Percentiles rank a stretch among this genome's conserved stretches.
Evolutionary conservation across 2,113 vertebrate species (phyloP).

Genomic region (Psilopsiagon aymara): DNA sequence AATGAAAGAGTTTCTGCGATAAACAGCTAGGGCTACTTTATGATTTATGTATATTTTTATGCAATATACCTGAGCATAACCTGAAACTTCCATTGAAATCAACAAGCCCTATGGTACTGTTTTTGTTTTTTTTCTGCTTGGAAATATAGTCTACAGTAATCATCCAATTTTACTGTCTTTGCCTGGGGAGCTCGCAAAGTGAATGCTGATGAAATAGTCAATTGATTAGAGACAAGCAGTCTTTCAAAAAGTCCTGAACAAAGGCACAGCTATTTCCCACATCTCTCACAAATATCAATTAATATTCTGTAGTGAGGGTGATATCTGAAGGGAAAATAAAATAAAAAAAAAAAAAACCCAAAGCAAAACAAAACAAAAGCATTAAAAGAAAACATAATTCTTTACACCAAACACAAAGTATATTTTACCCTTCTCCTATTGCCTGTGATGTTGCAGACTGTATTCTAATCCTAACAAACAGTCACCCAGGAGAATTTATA

Average conservation of each 20-base stretch:
- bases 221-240: slow-evolving; percentile 55
- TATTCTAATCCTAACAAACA: slow-evolving; percentile 9
- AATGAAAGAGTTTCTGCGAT: background rate
- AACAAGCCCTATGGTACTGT: background rate
- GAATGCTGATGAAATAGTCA: slow-evolving; percentile 52
- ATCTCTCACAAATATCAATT: slow-evolving; percentile 20
- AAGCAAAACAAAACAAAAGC: background rate
- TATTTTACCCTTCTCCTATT: background rate
- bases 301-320: background rate
- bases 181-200: background rate
- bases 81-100: background rate
- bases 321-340: background rate
- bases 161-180: slow-evolving; percentile 44
- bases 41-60: slow-evolving; percentile 14
- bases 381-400: background rate
- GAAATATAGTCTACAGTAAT: slow-evolving; percentile 13
- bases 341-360: background rate
- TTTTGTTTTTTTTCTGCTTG: background rate
- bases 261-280: slow-evolving; percentile 17
- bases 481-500: background rate
- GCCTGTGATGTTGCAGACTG: background rate
- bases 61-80: background rate
- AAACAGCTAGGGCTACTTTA: background rate
- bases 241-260: slow-evolving; percentile 42
- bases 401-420: slow-evolving; percentile 13